Evolutionary conservation across 1,140 invertebrate genomes (phyloP).

Genomic region (Anoplolepis gracilipes): DNA sequence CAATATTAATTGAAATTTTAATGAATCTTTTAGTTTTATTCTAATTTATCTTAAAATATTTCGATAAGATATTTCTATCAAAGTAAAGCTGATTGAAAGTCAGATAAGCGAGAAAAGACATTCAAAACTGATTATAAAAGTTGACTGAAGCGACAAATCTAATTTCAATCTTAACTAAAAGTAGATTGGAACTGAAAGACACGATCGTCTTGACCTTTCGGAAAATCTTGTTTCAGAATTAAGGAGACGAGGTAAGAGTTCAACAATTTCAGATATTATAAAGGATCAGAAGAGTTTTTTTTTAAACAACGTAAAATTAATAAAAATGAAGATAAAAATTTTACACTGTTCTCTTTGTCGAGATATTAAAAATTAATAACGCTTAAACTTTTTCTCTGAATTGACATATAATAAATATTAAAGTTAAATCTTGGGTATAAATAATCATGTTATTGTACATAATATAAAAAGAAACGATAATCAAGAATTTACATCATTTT

Average conservation of each 20-base stretch:
- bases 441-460: neutral
- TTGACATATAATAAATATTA: neutral
- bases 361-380: conserved; percentile 15
- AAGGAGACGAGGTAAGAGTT: conserved; percentile 22
- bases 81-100: conserved; percentile 8
- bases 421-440: neutral
- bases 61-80: neutral
- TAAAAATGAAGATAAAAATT: neutral
- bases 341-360: neutral
- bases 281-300: neutral
- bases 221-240: conserved; percentile 56
- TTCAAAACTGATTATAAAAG: conserved; percentile 46
- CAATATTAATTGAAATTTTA: neutral
- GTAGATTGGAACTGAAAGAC: conserved; percentile 21
- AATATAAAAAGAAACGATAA: neutral
- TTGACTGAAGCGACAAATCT: conserved; percentile 34
- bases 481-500: neutral
- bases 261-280: conserved; percentile 45
- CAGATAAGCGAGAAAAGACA: neutral
- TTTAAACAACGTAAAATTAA: neutral
- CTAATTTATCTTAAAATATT: conserved; percentile 10
- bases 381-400: neutral
- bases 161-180: conserved; percentile 60
- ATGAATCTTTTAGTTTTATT: neutral
- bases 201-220: conserved; percentile 47